phyloP scores from a whole-genome alignment of 2,113 vertebrate species.

The Rhinoderma darwinii region DNA sequence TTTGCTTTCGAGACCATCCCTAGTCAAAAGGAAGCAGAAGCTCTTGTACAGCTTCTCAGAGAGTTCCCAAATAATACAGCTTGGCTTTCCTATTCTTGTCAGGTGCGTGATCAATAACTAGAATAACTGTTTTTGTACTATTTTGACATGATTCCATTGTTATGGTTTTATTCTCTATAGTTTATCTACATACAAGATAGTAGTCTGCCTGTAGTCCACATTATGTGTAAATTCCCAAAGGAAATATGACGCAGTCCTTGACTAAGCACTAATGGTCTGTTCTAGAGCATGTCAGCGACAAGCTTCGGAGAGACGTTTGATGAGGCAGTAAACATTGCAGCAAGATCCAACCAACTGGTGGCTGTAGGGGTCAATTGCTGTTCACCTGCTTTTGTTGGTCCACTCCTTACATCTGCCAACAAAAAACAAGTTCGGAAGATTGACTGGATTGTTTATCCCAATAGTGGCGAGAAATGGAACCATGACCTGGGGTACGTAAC shows the following conservation, averaged over 20 bases:
- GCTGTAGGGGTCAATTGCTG: conserved; percentile 82
- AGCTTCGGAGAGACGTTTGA: conserved; percentile 74
- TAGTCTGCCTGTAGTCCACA: too few relatives aligned
- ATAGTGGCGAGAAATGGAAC: conserved; percentile 79
- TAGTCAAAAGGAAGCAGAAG: conserved; percentile 76
- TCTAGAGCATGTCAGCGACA: conserved; percentile 56
- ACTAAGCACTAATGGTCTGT: not conserved
- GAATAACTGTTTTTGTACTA: not conserved
- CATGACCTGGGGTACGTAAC: conserved; percentile 67
- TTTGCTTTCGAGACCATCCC: conserved; percentile 83
- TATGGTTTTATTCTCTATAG: not conserved
- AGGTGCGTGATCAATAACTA: conserved; percentile 65
- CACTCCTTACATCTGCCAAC: conserved; percentile 70
- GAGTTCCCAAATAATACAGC: conserved; percentile 76
- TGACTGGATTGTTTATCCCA: conserved; percentile 80
- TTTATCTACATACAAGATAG: not conserved
- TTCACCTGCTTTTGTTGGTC: conserved; percentile 69
- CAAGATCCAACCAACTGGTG: conserved; percentile 71
- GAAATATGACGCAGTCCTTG: not conserved
- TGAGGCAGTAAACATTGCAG: conserved; percentile 68
- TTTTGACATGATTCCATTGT: not conserved
- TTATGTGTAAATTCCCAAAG: not conserved
- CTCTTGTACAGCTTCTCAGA: conserved; percentile 74
- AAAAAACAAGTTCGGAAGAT: conserved; percentile 61
- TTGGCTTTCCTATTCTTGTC: conserved; percentile 81